Evolutionary conservation across 2,888 invertebrate genomes (phyloP).

Genomic region (Lasioglossum vierecki): DNA sequence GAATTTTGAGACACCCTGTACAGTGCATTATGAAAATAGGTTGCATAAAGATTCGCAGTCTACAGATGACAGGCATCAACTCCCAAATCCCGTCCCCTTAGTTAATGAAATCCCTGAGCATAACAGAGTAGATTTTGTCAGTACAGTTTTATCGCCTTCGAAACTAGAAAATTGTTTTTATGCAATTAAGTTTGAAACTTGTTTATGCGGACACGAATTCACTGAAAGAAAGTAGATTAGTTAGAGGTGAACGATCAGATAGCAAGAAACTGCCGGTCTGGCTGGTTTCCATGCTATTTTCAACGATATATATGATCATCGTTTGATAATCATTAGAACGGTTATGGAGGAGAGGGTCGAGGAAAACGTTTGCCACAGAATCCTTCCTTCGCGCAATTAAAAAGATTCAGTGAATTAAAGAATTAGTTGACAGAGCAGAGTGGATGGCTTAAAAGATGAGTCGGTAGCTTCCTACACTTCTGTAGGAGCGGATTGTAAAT

Average conservation of each 20-base stretch:
- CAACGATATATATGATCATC: neutral
- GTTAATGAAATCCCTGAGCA: neutral
- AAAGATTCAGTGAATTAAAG: neutral
- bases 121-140: neutral
- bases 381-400: neutral
- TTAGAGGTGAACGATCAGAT: slow-evolving; percentile 14
- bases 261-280: neutral
- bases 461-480: too few species aligned
- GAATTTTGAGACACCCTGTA: too few species aligned
- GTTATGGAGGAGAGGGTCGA: neutral
- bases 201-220: neutral
- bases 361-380: neutral
- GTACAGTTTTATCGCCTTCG: neutral
- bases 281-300: slow-evolving; percentile 7
- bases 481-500: neutral
- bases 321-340: slow-evolving; percentile 15
- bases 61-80: neutral
- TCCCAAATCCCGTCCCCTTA: neutral
- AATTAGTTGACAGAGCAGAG: slow-evolving; percentile 7
- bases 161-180: neutral
- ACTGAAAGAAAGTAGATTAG: slow-evolving; percentile 45
- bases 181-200: neutral
- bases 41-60: neutral
- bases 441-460: neutral
- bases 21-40: neutral